phyloP scores from a whole-genome alignment of 2,113 vertebrate genomes.

The Pterocles orientalis region DNA sequence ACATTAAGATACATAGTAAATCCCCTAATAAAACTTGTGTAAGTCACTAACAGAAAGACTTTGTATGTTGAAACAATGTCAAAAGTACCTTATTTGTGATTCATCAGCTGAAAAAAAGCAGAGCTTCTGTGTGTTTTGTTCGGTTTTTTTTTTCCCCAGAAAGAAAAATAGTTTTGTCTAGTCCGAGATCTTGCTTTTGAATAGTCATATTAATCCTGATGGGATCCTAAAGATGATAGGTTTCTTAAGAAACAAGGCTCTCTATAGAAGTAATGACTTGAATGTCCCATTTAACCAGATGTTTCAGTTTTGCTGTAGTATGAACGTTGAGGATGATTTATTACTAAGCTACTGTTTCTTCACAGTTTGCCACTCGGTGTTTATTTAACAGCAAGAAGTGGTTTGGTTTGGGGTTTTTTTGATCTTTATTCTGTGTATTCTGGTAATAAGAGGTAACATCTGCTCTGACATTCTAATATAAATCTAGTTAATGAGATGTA shows the following conservation, averaged over 20 bases:
- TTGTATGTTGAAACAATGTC: background rate
- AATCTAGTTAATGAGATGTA: background rate
- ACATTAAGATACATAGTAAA: background rate
- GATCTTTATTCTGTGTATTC: background rate
- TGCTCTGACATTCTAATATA: background rate
- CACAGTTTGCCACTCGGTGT: background rate
- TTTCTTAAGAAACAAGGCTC: background rate
- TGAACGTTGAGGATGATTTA: background rate
- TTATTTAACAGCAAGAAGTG: background rate
- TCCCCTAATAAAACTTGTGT: background rate
- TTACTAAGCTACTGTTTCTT: background rate
- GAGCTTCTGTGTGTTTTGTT: background rate
- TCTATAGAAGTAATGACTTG: background rate
- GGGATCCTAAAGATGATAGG: background rate
- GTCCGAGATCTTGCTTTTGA: background rate
- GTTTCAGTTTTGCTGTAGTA: background rate
- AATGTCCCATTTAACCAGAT: background rate
- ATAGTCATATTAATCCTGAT: background rate
- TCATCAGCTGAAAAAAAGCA: background rate
- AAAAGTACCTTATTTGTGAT: background rate
- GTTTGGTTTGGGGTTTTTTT: background rate
- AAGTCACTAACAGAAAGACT: background rate
- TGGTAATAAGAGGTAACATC: background rate
- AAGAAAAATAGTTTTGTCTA: background rate
- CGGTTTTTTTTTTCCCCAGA: background rate